Percentiles rank a stretch among this genome's conserved stretches.
phyloP scores from a whole-genome alignment of 2,113 vertebrate species.

The Notothenia coriiceps region DNA sequence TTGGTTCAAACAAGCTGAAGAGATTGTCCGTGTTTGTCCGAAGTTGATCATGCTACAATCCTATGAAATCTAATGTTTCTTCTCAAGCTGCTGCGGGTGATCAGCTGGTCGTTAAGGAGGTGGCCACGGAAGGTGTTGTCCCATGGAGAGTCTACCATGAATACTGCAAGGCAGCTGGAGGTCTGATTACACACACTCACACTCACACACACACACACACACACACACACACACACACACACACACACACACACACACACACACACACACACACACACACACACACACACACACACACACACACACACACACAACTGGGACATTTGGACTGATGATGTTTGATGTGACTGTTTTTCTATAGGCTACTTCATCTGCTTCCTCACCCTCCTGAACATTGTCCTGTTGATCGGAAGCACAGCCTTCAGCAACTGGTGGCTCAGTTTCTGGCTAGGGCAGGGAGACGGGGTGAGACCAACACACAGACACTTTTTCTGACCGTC shows the following conservation, averaged over 20 bases:
- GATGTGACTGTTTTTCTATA: conserved; percentile 56
- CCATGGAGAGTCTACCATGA: conserved; percentile 83
- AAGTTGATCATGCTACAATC: not conserved
- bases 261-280: not conserved
- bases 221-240: not conserved
- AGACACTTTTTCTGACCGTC: too few relatives aligned
- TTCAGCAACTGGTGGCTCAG: conserved; percentile 90
- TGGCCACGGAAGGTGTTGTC: conserved; percentile 74
- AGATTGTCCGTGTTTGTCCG: not conserved
- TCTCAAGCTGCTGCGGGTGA: conserved; percentile 41
- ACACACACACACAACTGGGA: not conserved
- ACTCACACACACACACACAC: not conserved
- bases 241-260: too few relatives aligned
- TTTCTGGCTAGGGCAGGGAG: conserved; percentile 83
- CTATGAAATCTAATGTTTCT: not conserved
- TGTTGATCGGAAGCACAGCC: conserved; percentile 83
- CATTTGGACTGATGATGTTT: not conserved
- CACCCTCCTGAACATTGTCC: conserved; percentile 67
- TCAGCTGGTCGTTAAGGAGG: conserved; percentile 81
- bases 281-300: not conserved
- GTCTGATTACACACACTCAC: conserved; percentile 55
- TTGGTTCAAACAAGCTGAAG: not conserved
- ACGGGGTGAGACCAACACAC: conserved; percentile 78
- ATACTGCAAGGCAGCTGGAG: conserved; percentile 88
- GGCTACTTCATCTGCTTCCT: conserved; percentile 81